These are phyloP conservation scores for Apodemus sylvaticus DNA, from an alignment of 2,113 vertebrate species.

Conservation along the genomic window DNA sequence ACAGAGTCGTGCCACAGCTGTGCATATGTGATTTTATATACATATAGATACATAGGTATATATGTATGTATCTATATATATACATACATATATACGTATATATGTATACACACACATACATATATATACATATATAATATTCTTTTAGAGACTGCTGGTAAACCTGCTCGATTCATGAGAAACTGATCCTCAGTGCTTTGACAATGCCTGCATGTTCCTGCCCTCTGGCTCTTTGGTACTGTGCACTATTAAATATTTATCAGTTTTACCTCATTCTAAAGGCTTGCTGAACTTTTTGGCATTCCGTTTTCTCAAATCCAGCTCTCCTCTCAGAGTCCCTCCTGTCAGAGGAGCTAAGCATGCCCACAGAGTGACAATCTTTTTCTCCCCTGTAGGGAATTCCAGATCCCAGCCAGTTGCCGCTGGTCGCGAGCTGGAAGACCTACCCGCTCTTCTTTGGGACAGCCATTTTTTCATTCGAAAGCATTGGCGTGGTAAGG, in stretches of 20 bases:
- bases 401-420: constrained; percentile 86
- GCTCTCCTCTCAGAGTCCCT: not conserved
- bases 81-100: no score
- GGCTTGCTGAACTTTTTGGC: constrained; percentile 16
- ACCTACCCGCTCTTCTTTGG: constrained; percentile 97
- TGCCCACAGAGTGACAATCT: not conserved
- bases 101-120: no score
- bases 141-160: not conserved
- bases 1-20: not conserved
- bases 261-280: not conserved
- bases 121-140: not conserved
- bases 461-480: constrained; percentile 96
- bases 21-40: not conserved
- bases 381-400: constrained; percentile 87
- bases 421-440: constrained; percentile 87
- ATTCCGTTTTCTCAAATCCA: not conserved
- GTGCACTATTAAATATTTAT: not conserved
- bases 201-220: not conserved
- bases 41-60: no score
- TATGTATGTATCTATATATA: no score
- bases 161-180: not conserved
- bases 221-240: not conserved
- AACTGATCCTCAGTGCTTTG: not conserved
- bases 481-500: constrained; percentile 98
- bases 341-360: not conserved